Base-by-base conservation (phyloP, 2,888 invertebrate genomes). In the Trachelus troglodyta region DNA sequence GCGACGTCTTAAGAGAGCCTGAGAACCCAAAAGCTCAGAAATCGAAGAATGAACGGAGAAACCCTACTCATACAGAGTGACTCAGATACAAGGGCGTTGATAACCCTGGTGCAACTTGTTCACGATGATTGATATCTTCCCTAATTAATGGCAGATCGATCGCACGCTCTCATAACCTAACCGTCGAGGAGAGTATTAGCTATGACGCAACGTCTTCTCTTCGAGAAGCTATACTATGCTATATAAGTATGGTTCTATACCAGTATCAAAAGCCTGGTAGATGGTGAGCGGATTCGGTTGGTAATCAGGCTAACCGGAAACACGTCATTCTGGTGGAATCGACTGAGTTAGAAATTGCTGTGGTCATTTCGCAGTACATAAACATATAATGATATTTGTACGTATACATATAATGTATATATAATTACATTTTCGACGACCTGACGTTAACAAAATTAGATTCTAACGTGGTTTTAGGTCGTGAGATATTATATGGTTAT, bases 141-240 rank as follows among this genome's bases (percentile, higher is more conserved):
- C 34, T 74, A 74, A 74, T 74, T 34, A 74, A 35, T 35, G 74
- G 33, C 31, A 30, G 74, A 74, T 74, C 74, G 74, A 74, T 74
- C 74, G 56, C 23, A 9, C 9, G 23, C 56, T 56, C 56, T 56
- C 23, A 9, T 23, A 56, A 56, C 56, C 56, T 56, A 56, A 23
- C 23, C 56, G 9, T 56, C 9, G 9, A 23, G 23, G 9, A 56
- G 56, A 56, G 23, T 56, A 56, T 56, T 56, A 56, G 56, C 56
- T 56, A 56, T 9, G 23, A 9, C 56, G 23, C 15, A 56, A 56
- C 56, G 56, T 56, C 56, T 56, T 56, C 56, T 56, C 56, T 6
- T 23, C 23, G 23, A 23, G 56, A 23, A 56, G 56, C 56, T 56
- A 56, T 23, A 23, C 9, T 56, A 23, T 23, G 9, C 56, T 6